These are phyloP conservation scores for Albula goreensis DNA, from an alignment of 2,113 vertebrate species.

Conservation along the genomic window DNA sequence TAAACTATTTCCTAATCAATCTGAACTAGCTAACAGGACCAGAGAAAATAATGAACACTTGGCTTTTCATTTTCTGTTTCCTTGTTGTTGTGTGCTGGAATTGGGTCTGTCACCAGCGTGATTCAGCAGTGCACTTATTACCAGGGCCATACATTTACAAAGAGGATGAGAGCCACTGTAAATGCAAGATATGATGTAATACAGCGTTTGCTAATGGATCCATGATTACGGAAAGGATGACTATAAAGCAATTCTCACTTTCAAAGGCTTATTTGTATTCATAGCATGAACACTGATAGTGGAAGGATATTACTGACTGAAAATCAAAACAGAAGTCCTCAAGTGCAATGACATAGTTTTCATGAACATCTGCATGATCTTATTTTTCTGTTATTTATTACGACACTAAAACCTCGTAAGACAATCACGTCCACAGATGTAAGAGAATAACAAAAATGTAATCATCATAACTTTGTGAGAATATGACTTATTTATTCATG, in stretches of 20 bases:
- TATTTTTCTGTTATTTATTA: background rate
- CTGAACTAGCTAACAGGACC: background rate
- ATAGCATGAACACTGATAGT: background rate
- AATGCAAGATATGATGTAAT: background rate
- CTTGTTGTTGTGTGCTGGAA: background rate
- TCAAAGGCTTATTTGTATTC: background rate
- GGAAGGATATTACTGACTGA: background rate
- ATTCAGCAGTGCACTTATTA: background rate
- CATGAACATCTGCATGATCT: background rate
- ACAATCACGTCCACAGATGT: too few species aligned
- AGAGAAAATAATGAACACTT: background rate
- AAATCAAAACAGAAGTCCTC: background rate
- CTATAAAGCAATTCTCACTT: background rate
- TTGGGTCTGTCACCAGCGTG: background rate
- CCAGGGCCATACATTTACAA: background rate
- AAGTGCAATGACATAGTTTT: background rate
- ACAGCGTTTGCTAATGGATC: background rate
- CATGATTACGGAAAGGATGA: background rate
- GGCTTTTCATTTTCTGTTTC: background rate
- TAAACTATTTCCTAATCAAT: background rate
- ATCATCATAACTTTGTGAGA: too few species aligned
- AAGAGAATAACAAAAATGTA: too few species aligned
- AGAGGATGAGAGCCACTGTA: background rate
- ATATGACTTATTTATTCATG: too few species aligned
- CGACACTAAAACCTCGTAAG: too few species aligned